These are phyloP conservation scores for Brachionus rubens DNA, from an alignment of 1,140 invertebrate genomes.

Conservation along the genomic window DNA sequence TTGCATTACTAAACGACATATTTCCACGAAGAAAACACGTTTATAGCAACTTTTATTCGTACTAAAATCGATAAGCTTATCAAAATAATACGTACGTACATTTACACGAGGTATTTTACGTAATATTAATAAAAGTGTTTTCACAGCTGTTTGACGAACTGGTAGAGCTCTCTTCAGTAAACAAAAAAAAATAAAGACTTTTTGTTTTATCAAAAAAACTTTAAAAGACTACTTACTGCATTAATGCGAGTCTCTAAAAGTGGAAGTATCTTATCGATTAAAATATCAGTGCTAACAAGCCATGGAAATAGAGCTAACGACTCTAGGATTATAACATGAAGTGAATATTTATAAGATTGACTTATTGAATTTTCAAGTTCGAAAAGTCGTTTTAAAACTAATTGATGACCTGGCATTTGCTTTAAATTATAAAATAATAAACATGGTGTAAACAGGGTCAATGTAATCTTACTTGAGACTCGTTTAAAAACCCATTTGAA, in stretches of 20 bases:
- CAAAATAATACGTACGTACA: neutral
- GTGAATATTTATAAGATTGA: slow-evolving; percentile 18
- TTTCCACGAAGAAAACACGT: slow-evolving; percentile 30
- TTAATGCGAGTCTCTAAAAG: slow-evolving; percentile 12
- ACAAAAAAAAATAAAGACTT: neutral
- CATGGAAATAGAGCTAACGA: slow-evolving; percentile 18
- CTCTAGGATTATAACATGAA: neutral
- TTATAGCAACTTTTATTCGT: slow-evolving; percentile 31
- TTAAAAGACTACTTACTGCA: neutral
- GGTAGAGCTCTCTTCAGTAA: slow-evolving; percentile 11
- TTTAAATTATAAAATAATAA: neutral
- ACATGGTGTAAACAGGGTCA: neutral
- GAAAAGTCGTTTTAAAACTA: slow-evolving; percentile 24
- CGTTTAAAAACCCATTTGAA: slow-evolving; percentile 29
- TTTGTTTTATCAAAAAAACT: neutral
- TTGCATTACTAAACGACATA: slow-evolving; percentile 17
- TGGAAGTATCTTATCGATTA: slow-evolving; percentile 23
- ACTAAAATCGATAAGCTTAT: neutral
- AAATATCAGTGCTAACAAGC: slow-evolving; percentile 9
- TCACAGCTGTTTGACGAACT: slow-evolving; percentile 2
- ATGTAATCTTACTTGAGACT: neutral
- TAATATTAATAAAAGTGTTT: slow-evolving; percentile 14
- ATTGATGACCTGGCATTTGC: slow-evolving; percentile 32
- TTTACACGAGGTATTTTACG: neutral
- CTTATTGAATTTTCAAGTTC: slow-evolving; percentile 33